These are phyloP conservation scores for Nesometra sesokonis DNA, from an alignment of 35 echinoderm and acorn worm genomes.

Conservation along the genomic window DNA sequence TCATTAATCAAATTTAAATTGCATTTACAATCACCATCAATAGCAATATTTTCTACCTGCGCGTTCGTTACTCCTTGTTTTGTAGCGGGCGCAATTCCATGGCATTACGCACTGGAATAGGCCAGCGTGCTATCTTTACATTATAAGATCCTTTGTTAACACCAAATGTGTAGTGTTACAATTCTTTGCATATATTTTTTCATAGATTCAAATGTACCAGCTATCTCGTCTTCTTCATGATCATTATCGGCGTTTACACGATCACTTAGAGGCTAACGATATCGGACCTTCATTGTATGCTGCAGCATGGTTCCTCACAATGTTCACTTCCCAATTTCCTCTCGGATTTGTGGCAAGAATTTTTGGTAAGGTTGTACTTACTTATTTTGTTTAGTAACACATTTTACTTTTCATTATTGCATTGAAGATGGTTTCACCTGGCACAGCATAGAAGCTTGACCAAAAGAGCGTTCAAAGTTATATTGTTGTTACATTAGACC, in stretches of 20 bases:
- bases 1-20: background rate
- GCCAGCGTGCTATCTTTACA: too few relatives aligned
- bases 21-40: too few relatives aligned
- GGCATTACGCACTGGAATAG: too few relatives aligned
- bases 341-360: slow-evolving; percentile 90
- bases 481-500: too few relatives aligned
- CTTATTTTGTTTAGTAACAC: too few relatives aligned
- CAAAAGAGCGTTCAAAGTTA: too few relatives aligned
- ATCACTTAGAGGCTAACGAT: slow-evolving; percentile 90
- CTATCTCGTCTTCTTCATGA: slow-evolving; percentile 88
- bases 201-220: slow-evolving; percentile 98
- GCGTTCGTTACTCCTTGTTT: too few relatives aligned
- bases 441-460: too few relatives aligned
- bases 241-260: slow-evolving; percentile 62
- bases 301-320: slow-evolving; percentile 91
- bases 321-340: slow-evolving; percentile 95
- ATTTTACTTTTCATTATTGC: too few relatives aligned
- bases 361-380: slow-evolving; percentile 73
- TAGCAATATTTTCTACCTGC: too few relatives aligned
- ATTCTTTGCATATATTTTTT: background rate
- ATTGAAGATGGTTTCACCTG: too few relatives aligned
- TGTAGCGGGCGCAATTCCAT: too few relatives aligned
- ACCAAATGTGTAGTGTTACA: background rate
- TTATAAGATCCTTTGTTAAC: background rate
- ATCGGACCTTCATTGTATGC: slow-evolving; percentile 85